Percentiles rank a stretch among this genome's conserved stretches.
Conservation (phyloP, 2,113 vertebrate species). For the Leucosticte australis region DNA sequence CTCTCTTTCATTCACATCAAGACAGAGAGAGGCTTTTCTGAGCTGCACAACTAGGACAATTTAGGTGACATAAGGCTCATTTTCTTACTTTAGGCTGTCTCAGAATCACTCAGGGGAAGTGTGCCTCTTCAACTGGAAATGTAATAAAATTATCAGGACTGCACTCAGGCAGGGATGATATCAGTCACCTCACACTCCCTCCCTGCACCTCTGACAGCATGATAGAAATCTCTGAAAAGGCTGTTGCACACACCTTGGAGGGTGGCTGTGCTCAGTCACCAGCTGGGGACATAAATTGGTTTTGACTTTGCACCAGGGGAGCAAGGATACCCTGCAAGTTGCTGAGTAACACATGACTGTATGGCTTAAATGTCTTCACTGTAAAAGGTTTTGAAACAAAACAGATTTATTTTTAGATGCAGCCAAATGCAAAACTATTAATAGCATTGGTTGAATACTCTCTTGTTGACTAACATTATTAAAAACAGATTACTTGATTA, state of each 20-base stretch:
- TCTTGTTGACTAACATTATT: background rate
- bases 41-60: background rate
- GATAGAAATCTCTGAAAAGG: background rate
- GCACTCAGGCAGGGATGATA: background rate
- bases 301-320: background rate
- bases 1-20: background rate
- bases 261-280: background rate
- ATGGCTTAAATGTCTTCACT: background rate
- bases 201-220: background rate
- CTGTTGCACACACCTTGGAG: background rate
- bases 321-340: background rate
- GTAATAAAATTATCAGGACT: background rate
- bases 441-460: background rate
- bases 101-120: background rate
- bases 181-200: background rate
- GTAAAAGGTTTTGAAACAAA: slow-evolving; percentile 31
- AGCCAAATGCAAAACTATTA: slow-evolving; percentile 1
- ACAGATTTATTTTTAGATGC: slow-evolving; percentile 19
- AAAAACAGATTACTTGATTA: slow-evolving; percentile 30
- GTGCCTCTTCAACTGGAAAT: background rate
- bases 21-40: background rate
- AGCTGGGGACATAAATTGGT: background rate
- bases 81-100: background rate
- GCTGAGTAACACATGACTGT: background rate
- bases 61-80: background rate